Evolutionary conservation across 2,113 vertebrate genomes (phyloP).

Genomic region (Macaca mulatta): DNA sequence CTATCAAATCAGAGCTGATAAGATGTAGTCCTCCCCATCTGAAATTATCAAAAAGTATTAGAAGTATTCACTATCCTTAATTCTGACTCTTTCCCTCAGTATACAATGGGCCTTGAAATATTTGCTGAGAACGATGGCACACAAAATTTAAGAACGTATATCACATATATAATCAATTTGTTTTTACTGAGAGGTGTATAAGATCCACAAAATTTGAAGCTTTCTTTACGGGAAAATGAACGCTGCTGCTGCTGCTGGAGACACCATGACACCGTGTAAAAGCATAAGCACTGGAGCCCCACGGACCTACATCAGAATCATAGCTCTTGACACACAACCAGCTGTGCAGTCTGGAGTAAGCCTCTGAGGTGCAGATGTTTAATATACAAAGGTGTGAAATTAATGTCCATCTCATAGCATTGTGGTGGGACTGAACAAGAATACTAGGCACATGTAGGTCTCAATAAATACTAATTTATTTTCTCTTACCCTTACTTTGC

Average conservation of each 20-base stretch:
- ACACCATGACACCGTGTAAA: neutral
- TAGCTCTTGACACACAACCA: neutral
- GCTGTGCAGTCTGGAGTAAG: neutral
- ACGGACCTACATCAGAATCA: neutral
- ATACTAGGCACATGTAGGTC: neutral
- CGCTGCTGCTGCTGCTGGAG: neutral
- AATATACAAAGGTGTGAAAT: neutral
- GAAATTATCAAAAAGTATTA: neutral
- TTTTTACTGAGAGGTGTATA: neutral
- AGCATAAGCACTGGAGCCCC: neutral
- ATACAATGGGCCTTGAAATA: neutral
- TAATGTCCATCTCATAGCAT: neutral
- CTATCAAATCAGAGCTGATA: neutral
- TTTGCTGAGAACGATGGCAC: neutral
- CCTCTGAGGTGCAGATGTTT: neutral
- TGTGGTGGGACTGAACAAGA: neutral
- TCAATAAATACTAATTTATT: constrained; percentile 1
- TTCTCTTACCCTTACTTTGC: neutral
- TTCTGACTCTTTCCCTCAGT: neutral
- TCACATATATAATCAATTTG: neutral
- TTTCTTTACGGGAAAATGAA: neutral
- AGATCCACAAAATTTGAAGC: neutral
- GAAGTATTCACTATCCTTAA: neutral
- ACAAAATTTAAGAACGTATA: neutral
- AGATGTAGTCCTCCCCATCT: neutral